Evolutionary conservation across 2,113 vertebrate genomes (phyloP).

Genomic region (Machaerirhynchus nigripectus): DNA sequence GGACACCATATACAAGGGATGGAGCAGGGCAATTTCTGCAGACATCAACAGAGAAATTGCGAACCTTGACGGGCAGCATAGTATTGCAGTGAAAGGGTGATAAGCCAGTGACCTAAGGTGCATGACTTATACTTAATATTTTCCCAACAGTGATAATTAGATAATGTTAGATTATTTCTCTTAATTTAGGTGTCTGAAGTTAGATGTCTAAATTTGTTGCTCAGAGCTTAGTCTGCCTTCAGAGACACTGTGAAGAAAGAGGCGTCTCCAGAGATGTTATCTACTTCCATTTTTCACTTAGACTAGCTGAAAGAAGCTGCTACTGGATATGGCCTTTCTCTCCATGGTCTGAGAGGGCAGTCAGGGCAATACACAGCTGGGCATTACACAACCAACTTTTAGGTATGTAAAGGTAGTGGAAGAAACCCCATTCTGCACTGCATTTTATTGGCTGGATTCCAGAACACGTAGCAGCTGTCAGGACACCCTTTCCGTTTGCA

Average conservation of each 20-base stretch:
- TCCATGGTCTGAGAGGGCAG: background rate
- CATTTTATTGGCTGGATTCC: background rate
- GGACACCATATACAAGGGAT: background rate
- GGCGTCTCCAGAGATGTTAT: background rate
- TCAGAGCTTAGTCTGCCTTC: background rate
- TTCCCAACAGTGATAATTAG: background rate
- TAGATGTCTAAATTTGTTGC: background rate
- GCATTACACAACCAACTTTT: background rate
- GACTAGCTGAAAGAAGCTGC: background rate
- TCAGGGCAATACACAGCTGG: background rate
- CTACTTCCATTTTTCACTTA: background rate
- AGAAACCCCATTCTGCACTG: background rate
- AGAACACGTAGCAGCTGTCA: background rate
- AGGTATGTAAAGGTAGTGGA: background rate
- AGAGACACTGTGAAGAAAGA: background rate
- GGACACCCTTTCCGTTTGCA: background rate
- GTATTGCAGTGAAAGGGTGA: background rate
- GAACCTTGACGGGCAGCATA: background rate
- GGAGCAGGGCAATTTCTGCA: background rate
- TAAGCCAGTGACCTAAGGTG: background rate
- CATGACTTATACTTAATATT: background rate
- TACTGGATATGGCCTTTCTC: background rate
- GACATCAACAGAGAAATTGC: background rate
- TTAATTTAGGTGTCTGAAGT: background rate
- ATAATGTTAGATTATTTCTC: background rate